Evolutionary conservation across 2,797 vertebrate species (phyloP).

Genomic region (Scolopax bukidnonensis): DNA sequence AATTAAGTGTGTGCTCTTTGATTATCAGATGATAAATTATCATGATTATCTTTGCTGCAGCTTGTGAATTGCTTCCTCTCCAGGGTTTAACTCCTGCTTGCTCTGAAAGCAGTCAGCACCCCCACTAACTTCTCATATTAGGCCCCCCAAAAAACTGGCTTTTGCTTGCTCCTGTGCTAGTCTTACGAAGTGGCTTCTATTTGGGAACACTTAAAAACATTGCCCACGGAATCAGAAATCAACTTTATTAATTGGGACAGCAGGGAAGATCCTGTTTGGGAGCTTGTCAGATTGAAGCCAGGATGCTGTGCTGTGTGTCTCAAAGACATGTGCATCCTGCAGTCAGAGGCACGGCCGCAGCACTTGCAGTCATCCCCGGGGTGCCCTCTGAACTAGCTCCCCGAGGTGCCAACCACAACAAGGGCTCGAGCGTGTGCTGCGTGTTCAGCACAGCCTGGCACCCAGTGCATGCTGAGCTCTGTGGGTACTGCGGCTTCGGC

Average conservation of each 20-base stretch:
- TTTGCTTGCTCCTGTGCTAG: not conserved
- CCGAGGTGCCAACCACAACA: not conserved
- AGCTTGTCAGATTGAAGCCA: not conserved
- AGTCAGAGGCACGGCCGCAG: not conserved
- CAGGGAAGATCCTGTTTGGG: not conserved
- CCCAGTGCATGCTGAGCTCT: not conserved
- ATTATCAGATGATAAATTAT: slow-evolving; percentile 72
- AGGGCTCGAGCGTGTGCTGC: not conserved
- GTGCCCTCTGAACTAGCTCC: not conserved
- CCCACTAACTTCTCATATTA: not conserved
- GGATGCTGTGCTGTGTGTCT: not conserved
- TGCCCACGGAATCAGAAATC: not conserved
- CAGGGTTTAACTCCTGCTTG: slow-evolving; percentile 58
- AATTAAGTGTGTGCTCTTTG: slow-evolving; percentile 72
- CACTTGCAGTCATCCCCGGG: not conserved
- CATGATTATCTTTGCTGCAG: slow-evolving; percentile 66
- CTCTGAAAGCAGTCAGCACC: not conserved
- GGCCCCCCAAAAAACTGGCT: not conserved
- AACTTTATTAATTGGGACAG: not conserved
- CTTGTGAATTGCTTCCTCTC: slow-evolving; percentile 64
- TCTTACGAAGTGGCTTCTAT: not conserved
- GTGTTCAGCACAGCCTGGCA: not conserved
- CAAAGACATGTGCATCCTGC: not conserved
- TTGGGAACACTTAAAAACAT: not conserved
- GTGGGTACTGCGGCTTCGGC: not conserved